Conservation (phyloP, 2,113 vertebrate genomes). For the Scartelaos histophorus region DNA sequence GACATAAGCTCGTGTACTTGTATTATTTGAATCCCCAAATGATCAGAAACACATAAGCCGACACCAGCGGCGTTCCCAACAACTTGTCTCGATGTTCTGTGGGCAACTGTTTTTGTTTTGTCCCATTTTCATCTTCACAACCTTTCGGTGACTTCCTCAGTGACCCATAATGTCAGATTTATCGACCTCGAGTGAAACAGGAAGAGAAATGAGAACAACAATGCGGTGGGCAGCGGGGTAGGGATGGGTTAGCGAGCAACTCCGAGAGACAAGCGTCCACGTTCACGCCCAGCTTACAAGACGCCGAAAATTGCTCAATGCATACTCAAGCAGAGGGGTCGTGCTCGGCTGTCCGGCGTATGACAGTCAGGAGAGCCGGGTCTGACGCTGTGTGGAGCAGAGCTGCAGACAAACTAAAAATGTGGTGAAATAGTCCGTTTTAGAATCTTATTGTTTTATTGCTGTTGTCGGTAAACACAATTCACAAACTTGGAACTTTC, state of each 20-base stretch:
- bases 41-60: neutral
- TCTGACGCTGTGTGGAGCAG: slow-evolving; percentile 16
- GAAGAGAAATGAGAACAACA: slow-evolving; percentile 39
- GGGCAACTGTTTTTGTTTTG: slow-evolving; percentile 12
- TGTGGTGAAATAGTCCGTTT: neutral
- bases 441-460: too few species aligned
- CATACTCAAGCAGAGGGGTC: slow-evolving; percentile 50
- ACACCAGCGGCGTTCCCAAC: slow-evolving; percentile 1
- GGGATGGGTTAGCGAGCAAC: slow-evolving; percentile 42
- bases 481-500: too few species aligned
- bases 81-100: slow-evolving; percentile 4
- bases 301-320: slow-evolving; percentile 49
- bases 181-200: slow-evolving; percentile 40
- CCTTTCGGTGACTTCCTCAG: slow-evolving; percentile 23
- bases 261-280: slow-evolving; percentile 32
- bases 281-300: slow-evolving; percentile 43
- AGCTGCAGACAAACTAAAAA: slow-evolving; percentile 19
- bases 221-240: slow-evolving; percentile 6
- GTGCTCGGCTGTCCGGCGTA: slow-evolving; percentile 33
- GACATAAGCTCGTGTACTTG: neutral
- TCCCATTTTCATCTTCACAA: slow-evolving; percentile 29
- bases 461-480: too few species aligned
- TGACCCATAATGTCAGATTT: slow-evolving; percentile 36
- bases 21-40: neutral
- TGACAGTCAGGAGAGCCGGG: slow-evolving; percentile 39